A percentile compares a stretch with the other conserved stretches of the same genome.
These are phyloP conservation scores for Branchellion lobata DNA, from an alignment of 2,888 invertebrate species.

Conservation along the genomic window DNA sequence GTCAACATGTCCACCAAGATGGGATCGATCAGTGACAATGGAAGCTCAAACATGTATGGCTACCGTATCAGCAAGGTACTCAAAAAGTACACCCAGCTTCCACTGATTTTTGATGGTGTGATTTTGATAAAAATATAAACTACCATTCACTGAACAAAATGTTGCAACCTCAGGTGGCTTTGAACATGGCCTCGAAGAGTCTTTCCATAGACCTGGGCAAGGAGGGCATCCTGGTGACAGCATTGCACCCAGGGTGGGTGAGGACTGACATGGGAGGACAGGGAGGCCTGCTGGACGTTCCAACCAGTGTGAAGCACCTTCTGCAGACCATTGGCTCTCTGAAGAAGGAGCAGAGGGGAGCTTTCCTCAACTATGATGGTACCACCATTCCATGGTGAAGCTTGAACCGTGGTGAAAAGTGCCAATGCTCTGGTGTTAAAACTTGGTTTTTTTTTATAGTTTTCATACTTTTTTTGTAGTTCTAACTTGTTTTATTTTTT, in stretches of 20 bases:
- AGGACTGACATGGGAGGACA: conserved; percentile 84
- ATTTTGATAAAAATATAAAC: too few relatives aligned
- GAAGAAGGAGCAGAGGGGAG: conserved; percentile 30
- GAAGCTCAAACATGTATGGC: conserved; percentile 77
- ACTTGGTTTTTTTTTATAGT: too few relatives aligned
- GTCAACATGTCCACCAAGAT: conserved; percentile 81
- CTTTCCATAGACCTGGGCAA: conserved; percentile 78
- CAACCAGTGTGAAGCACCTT: conserved; percentile 71
- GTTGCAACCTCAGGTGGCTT: conserved; percentile 73
- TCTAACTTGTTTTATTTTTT: too few relatives aligned
- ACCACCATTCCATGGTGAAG: conserved; percentile 30
- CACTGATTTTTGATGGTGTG: too few relatives aligned
- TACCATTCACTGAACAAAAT: too few relatives aligned
- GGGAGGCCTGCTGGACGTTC: conserved; percentile 74
- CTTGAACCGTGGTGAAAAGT: too few relatives aligned
- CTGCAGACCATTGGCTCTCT: conserved; percentile 68
- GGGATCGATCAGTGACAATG: conserved; percentile 76
- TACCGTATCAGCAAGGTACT: conserved; percentile 84
- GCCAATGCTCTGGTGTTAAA: too few relatives aligned
- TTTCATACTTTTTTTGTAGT: too few relatives aligned
- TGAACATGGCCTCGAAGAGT: conserved; percentile 83
- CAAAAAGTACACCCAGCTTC: too few relatives aligned
- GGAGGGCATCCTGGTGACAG: conserved; percentile 74
- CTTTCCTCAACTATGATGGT: conserved; percentile 41
- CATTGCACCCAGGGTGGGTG: conserved; percentile 88